phyloP scores from a whole-genome alignment of 2,888 invertebrate species.

The Chloromyia formosa region DNA sequence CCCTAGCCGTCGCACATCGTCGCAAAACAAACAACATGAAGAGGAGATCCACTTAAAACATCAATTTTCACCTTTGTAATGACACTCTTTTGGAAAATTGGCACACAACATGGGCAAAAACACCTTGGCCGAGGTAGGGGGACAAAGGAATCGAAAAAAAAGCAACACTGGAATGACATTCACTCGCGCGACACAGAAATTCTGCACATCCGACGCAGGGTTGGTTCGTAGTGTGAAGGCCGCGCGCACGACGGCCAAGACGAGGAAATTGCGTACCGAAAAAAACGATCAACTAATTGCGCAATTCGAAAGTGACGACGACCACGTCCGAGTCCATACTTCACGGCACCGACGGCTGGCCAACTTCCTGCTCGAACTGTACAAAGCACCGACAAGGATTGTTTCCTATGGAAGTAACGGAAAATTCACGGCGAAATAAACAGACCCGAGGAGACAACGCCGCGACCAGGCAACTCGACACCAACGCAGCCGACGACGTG shows the following conservation, averaged over 20 bases:
- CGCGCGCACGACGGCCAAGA: conserved; percentile 8
- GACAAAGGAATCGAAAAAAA: neutral
- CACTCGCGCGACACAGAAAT: neutral
- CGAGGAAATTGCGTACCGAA: conserved; percentile 29
- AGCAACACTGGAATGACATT: neutral
- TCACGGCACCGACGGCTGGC: neutral
- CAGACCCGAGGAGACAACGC: neutral
- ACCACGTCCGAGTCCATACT: neutral
- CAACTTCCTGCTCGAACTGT: conserved; percentile 9
- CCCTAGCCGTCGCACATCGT: neutral
- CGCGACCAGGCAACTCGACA: neutral
- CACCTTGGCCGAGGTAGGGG: no score
- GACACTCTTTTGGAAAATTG: no score
- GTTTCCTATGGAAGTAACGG: neutral
- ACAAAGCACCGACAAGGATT: conserved; percentile 2
- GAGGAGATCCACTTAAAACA: neutral
- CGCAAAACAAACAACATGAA: neutral
- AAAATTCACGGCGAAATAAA: neutral
- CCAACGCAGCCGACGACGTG: neutral
- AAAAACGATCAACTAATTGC: conserved; percentile 31
- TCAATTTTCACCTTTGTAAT: no score
- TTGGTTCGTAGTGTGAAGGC: conserved; percentile 9
- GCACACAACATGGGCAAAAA: no score
- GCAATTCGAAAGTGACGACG: conserved; percentile 25
- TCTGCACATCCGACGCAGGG: neutral